phyloP scores from a whole-genome alignment of 2,888 invertebrate genomes.

The Spicauda simplicius region DNA sequence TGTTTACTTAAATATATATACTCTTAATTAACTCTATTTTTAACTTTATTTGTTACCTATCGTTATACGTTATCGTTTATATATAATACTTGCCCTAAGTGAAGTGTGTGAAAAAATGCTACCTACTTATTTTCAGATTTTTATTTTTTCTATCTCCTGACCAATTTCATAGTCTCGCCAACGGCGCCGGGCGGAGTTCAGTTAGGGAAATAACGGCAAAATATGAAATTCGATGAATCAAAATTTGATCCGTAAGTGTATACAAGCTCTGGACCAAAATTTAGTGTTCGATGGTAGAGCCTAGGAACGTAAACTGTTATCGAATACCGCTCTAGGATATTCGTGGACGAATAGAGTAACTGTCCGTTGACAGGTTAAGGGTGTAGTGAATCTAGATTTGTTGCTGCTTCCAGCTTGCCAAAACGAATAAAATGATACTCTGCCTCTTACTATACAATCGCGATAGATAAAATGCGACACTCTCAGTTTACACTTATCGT shows the following conservation, averaged over 20 bases:
- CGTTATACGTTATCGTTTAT: slow-evolving; percentile 74
- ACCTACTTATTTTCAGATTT: slow-evolving; percentile 84
- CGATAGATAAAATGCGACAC: slow-evolving; percentile 49
- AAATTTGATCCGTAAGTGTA: slow-evolving; percentile 73
- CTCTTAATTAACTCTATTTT: slow-evolving; percentile 57
- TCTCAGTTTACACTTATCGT: slow-evolving; percentile 49
- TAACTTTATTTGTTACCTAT: slow-evolving; percentile 71
- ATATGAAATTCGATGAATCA: slow-evolving; percentile 67
- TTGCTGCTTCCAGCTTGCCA: slow-evolving; percentile 74
- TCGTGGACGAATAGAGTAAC: slow-evolving; percentile 62
- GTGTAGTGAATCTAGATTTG: slow-evolving; percentile 70
- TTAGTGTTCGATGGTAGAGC: slow-evolving; percentile 79
- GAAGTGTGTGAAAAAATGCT: slow-evolving; percentile 83
- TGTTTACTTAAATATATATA: slow-evolving; percentile 72
- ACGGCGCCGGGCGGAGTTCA: slow-evolving; percentile 63
- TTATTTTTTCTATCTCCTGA: slow-evolving; percentile 82
- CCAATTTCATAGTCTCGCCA: slow-evolving; percentile 73
- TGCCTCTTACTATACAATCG: slow-evolving; percentile 48
- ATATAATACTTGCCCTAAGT: slow-evolving; percentile 64
- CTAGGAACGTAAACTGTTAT: slow-evolving; percentile 69
- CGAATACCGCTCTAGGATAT: slow-evolving; percentile 64
- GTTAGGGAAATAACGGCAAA: slow-evolving; percentile 73
- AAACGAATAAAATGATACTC: slow-evolving; percentile 51
- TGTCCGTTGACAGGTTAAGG: slow-evolving; percentile 53
- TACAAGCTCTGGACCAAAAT: slow-evolving; percentile 59